Evolutionary conservation across 64 coral and sea anemone species (phyloP).

Genomic region (Dendronephthya gigantea): DNA sequence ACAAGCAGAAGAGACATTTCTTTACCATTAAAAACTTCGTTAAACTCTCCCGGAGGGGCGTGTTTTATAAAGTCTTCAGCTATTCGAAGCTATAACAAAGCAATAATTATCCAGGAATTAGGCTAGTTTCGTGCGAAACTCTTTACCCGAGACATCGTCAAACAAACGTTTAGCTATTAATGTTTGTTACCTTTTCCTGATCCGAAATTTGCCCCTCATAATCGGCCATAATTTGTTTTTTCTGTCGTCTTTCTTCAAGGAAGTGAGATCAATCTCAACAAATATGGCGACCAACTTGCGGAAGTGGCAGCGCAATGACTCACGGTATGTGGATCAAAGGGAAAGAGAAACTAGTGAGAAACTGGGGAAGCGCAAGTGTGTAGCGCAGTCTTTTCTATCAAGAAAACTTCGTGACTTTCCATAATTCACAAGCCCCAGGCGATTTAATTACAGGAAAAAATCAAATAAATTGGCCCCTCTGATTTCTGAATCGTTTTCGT

Average conservation of each 20-base stretch:
- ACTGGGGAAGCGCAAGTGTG: not conserved
- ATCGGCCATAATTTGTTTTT: conserved; percentile 62
- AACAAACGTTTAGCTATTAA: not conserved
- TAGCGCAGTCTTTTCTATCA: too few species aligned
- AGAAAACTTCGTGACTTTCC: too few species aligned
- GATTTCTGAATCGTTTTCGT: too few species aligned
- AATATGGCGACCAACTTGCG: conserved; percentile 18
- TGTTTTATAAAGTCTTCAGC: conserved; percentile 99
- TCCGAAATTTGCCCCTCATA: conserved; percentile 86
- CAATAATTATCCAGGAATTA: conserved; percentile 25
- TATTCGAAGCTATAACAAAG: conserved; percentile 68
- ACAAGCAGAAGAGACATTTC: not conserved
- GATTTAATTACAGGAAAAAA: too few species aligned
- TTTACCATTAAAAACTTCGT: conserved; percentile 97
- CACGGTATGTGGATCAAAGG: not conserved
- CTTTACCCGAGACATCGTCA: not conserved
- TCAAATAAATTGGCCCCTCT: too few species aligned
- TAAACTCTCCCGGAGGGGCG: conserved; percentile 99
- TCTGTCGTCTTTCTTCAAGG: not conserved
- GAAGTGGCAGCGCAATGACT: not conserved
- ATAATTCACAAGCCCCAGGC: too few species aligned
- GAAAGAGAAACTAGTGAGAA: not conserved
- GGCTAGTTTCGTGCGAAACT: conserved; percentile 23
- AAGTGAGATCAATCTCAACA: not conserved
- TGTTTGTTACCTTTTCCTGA: conserved; percentile 60